Percentiles rank a stretch among this genome's conserved stretches.
Evolutionary conservation across 2,113 vertebrate genomes (phyloP).

Genomic region (Uropsilus gracilis): DNA sequence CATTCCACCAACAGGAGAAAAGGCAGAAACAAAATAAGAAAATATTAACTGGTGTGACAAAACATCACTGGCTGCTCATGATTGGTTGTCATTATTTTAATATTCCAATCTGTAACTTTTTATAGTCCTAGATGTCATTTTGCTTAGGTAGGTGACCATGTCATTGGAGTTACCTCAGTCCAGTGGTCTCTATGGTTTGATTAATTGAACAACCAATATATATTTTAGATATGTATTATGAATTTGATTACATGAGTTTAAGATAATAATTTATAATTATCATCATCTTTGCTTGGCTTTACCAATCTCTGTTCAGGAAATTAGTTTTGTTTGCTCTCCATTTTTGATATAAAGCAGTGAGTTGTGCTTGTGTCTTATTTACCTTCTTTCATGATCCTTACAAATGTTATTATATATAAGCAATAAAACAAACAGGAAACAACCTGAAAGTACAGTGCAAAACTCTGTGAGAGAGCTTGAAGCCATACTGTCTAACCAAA

Average conservation of each 20-base stretch:
- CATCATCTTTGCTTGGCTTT: background rate
- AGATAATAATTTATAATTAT: background rate
- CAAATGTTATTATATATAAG: background rate
- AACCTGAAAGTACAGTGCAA: background rate
- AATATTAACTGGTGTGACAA: background rate
- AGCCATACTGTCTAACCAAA: background rate
- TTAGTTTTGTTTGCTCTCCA: background rate
- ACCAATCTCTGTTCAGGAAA: background rate
- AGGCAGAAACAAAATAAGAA: too few species aligned
- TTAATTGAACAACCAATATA: background rate
- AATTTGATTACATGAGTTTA: constrained; percentile 20
- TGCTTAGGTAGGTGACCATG: background rate
- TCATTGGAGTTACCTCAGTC: too few species aligned
- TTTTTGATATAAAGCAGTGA: background rate
- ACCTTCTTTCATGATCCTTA: background rate
- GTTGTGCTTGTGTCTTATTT: background rate
- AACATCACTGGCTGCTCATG: background rate
- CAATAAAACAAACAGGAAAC: background rate
- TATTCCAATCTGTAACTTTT: background rate
- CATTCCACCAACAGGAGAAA: too few species aligned
- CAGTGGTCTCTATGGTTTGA: background rate
- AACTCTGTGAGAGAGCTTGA: background rate
- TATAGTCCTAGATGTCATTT: background rate
- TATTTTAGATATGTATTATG: background rate
- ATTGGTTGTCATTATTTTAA: background rate